Conservation (phyloP, 2,113 vertebrate genomes). For the Aegypius monachus region DNA sequence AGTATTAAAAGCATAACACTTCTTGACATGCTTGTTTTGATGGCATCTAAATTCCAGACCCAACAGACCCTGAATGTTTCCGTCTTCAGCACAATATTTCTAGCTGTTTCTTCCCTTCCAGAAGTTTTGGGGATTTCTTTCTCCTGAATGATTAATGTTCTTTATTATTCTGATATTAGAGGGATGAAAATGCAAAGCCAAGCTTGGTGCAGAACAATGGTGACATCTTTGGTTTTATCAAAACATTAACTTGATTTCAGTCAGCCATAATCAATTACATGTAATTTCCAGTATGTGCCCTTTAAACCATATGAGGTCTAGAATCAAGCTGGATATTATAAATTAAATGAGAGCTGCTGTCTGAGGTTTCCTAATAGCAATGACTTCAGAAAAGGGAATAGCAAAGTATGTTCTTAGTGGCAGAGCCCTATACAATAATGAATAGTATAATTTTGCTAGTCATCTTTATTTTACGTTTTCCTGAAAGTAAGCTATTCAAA, state of each 20-base stretch:
- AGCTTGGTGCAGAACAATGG: not conserved
- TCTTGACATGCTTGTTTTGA: not conserved
- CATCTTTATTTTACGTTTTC: not conserved
- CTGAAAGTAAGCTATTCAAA: not conserved
- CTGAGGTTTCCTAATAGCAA: not conserved
- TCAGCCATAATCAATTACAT: not conserved
- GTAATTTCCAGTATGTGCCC: not conserved
- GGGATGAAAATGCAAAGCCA: not conserved
- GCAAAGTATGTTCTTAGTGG: not conserved
- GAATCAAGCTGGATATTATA: not conserved
- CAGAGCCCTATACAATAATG: not conserved
- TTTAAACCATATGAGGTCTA: not conserved
- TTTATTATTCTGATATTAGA: not conserved
- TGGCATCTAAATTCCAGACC: not conserved
- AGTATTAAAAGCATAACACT: not conserved
- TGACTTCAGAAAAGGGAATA: not conserved
- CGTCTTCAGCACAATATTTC: not conserved
- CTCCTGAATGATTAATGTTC: not conserved
- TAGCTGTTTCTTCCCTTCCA: not conserved
- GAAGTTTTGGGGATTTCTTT: not conserved
- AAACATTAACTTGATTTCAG: conserved; percentile 22
- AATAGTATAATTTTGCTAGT: not conserved
- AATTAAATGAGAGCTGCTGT: not conserved
- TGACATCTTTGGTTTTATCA: not conserved
- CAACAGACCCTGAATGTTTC: not conserved